Evolutionary conservation across 2,888 invertebrate genomes (phyloP).

Genomic region (Hirtodrosophila duncani): DNA sequence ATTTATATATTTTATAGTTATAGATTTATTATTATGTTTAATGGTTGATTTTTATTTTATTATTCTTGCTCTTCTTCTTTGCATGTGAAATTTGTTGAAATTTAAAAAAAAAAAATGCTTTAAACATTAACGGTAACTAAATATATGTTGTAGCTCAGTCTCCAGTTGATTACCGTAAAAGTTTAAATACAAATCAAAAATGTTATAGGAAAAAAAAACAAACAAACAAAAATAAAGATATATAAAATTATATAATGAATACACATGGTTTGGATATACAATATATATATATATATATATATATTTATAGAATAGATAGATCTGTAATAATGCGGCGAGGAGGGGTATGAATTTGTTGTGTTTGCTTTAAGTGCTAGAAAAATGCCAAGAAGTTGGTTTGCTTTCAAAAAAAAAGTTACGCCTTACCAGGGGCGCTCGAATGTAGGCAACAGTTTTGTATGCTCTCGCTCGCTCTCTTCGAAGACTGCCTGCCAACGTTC

Average conservation of each 20-base stretch:
- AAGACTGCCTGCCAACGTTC: slow-evolving; percentile 1
- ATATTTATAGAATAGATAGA: slow-evolving; percentile 13
- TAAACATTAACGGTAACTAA: slow-evolving; percentile 76
- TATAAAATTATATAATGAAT: slow-evolving; percentile 24
- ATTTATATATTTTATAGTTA: slow-evolving; percentile 8
- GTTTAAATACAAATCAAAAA: slow-evolving; percentile 54
- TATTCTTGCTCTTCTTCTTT: slow-evolving; percentile 6
- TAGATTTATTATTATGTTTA: slow-evolving; percentile 1
- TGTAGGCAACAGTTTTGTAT: too few species aligned
- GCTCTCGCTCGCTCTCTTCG: too few species aligned
- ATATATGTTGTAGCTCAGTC: slow-evolving; percentile 78
- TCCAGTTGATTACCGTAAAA: slow-evolving; percentile 76
- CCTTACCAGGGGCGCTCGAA: too few species aligned
- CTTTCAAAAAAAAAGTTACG: too few species aligned
- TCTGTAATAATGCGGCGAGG: neutral
- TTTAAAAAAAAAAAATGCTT: too few species aligned
- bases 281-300: slow-evolving; percentile 22
- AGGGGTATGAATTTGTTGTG: slow-evolving; percentile 1
- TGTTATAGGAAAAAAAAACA: slow-evolving; percentile 27
- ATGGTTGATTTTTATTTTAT: slow-evolving; percentile 2
- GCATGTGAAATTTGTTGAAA: too few species aligned
- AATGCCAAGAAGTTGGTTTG: slow-evolving; percentile 22
- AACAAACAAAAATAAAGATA: slow-evolving; percentile 16
- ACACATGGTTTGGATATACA: slow-evolving; percentile 30
- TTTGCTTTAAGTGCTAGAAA: slow-evolving; percentile 25